These are phyloP conservation scores for Acridotheres tristis DNA, from an alignment of 2,797 vertebrate species.

Conservation along the genomic window DNA sequence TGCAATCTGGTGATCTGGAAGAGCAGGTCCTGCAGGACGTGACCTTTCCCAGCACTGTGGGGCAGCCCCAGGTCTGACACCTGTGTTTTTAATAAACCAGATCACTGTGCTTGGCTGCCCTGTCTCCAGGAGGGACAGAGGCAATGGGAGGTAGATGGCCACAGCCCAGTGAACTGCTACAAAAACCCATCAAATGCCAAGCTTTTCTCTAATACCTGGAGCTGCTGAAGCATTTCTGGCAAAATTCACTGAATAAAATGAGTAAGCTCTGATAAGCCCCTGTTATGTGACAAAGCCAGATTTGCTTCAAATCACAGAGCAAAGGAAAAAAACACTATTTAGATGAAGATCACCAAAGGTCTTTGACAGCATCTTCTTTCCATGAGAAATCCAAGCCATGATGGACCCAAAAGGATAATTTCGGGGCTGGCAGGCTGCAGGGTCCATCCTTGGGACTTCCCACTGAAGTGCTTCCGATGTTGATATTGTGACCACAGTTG, in stretches of 20 bases:
- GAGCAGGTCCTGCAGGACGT: not conserved
- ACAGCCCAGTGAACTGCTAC: constrained; percentile 11
- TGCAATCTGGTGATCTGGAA: not conserved
- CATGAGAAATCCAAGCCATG: not conserved
- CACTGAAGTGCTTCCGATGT: not conserved
- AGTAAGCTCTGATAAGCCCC: not conserved
- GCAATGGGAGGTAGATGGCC: not conserved
- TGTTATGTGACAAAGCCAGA: not conserved
- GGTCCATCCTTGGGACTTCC: not conserved
- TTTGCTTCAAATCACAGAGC: not conserved
- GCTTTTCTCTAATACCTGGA: not conserved
- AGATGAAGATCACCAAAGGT: not conserved
- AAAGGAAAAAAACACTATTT: not conserved
- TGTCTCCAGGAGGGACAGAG: not conserved
- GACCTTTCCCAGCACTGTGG: not conserved
- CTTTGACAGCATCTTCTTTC: not conserved
- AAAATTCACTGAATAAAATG: not conserved
- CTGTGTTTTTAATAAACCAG: not conserved
- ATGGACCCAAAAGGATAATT: not conserved
- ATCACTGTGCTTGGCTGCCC: not conserved
- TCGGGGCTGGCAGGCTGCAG: not conserved
- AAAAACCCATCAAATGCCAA: not conserved
- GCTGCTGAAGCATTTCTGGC: not conserved
- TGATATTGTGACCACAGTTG: not conserved
- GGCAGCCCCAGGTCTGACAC: not conserved